A percentile compares a stretch with the other conserved stretches of the same genome.
Evolutionary conservation across 2,797 vertebrate species (phyloP).

Genomic region (Triplophysa yarkandensis): DNA sequence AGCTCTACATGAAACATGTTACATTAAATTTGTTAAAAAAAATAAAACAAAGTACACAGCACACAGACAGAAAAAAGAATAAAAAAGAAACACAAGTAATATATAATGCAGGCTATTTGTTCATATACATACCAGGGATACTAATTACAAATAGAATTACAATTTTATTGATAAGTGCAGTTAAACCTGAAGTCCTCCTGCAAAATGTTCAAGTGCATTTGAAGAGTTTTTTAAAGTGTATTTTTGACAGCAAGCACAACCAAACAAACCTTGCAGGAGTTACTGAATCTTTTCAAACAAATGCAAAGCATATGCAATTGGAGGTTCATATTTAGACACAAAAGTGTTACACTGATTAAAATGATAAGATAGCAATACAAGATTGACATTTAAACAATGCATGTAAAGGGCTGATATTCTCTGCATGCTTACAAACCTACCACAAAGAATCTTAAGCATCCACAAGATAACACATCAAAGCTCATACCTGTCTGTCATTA

Average conservation of each 20-base stretch:
- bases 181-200: too few species aligned
- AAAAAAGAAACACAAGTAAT: too few species aligned
- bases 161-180: too few species aligned
- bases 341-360: not conserved
- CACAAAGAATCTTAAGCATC: not conserved
- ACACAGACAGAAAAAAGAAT: too few species aligned
- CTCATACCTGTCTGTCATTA: conserved; percentile 1
- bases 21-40: too few species aligned
- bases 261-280: not conserved
- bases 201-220: too few species aligned
- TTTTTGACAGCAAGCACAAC: not conserved
- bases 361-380: not conserved
- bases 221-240: not conserved
- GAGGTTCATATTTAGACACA: not conserved
- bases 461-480: conserved; percentile 37
- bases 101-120: too few species aligned
- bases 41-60: too few species aligned
- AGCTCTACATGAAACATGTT: too few species aligned
- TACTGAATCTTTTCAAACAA: not conserved
- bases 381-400: not conserved
- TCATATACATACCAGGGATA: too few species aligned
- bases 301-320: not conserved
- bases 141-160: too few species aligned
- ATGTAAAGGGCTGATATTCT: not conserved
- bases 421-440: not conserved